phyloP scores from a whole-genome alignment of 2,113 vertebrate species.

The Odontophorus gujanensis region DNA sequence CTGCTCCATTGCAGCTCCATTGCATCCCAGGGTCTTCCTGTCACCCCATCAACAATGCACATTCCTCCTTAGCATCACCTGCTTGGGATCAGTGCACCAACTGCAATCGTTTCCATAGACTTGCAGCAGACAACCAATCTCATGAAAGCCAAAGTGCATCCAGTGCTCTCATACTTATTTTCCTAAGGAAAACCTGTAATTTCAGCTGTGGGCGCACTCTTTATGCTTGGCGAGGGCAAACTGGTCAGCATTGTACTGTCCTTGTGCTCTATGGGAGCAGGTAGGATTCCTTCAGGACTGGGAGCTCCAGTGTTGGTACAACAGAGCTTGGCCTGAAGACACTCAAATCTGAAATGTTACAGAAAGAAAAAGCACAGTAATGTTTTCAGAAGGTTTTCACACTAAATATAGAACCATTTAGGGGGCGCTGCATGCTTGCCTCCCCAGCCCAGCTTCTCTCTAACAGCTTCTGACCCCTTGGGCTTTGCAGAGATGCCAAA shows the following conservation, averaged over 20 bases:
- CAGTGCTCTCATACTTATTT: not conserved
- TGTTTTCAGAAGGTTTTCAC: not conserved
- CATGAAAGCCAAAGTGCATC: not conserved
- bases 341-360: fast-evolving
- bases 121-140: fast-evolving
- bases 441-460: not conserved
- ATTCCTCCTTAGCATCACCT: fast-evolving
- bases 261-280: not conserved
- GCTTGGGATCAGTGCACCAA: fast-evolving
- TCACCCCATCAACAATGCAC: fast-evolving
- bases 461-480: not conserved
- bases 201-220: not conserved
- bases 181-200: not conserved
- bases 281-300: not conserved
- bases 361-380: not conserved
- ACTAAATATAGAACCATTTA: not conserved
- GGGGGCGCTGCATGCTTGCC: fast-evolving
- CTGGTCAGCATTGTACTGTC: fast-evolving
- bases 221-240: fast-evolving
- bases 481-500: not conserved
- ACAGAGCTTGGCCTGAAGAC: not conserved
- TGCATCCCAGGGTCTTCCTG: not conserved
- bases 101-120: fast-evolving
- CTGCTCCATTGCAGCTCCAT: fast-evolving
- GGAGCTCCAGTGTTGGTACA: not conserved